phyloP scores from a whole-genome alignment of 92 coral and sea anemone species.

The Metridium senile region DNA sequence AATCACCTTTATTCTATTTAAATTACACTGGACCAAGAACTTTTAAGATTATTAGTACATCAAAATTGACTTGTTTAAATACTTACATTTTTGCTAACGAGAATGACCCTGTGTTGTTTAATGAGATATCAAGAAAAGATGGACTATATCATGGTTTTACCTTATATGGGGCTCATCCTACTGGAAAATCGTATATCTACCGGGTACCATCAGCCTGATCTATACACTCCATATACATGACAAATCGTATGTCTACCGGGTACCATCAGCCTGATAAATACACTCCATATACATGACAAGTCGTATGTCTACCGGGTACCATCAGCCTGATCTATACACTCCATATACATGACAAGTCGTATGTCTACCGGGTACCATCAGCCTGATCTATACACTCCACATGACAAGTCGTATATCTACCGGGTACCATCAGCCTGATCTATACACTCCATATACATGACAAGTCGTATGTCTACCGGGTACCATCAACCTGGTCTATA shows the following conservation, averaged over 20 bases:
- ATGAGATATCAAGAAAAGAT: conserved; percentile 40
- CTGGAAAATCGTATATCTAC: conserved; percentile 45
- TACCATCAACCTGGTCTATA: too few relatives aligned
- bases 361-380: too few relatives aligned
- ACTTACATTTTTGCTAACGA: conserved; percentile 36
- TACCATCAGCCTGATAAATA: too few relatives aligned
- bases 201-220: conserved; percentile 1
- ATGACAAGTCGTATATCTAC: not conserved
- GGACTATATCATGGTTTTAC: conserved; percentile 59
- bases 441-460: too few relatives aligned
- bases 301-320: not conserved
- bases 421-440: not conserved
- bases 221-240: too few relatives aligned
- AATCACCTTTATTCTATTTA: not conserved
- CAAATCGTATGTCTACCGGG: not conserved
- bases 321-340: too few relatives aligned
- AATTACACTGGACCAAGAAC: conserved; percentile 52
- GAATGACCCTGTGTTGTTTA: conserved; percentile 52
- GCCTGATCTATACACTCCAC: not conserved
- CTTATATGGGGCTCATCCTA: conserved; percentile 56
- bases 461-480: too few relatives aligned
- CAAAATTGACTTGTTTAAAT: not conserved
- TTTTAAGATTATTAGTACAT: conserved; percentile 23
- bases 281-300: not conserved
- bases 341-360: too few relatives aligned